These are phyloP conservation scores for Amblyopsis hoosieri DNA, from an alignment of 2,797 vertebrate species.

Conservation along the genomic window DNA sequence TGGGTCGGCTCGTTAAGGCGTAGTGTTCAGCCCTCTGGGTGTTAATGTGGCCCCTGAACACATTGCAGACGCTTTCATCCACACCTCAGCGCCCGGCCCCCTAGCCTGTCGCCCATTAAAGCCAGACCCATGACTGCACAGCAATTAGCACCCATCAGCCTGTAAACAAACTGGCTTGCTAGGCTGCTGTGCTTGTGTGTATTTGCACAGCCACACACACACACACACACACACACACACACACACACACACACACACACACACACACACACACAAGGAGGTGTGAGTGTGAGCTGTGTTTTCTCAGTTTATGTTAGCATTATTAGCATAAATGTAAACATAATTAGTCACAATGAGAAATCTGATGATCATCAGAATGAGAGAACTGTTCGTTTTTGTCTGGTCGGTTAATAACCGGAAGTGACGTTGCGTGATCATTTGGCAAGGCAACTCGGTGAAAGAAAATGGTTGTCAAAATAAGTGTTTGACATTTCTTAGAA, in stretches of 20 bases:
- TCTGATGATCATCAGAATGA: background rate
- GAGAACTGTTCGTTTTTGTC: too few relatives aligned
- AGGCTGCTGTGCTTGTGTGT: slow-evolving; percentile 15
- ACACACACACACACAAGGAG: background rate
- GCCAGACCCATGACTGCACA: slow-evolving; percentile 30
- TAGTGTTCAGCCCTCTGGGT: slow-evolving; percentile 17
- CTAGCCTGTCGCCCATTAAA: slow-evolving; percentile 12
- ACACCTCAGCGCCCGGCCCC: background rate
- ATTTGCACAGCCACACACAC: background rate
- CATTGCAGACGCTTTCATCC: slow-evolving; percentile 17
- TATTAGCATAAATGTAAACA: slow-evolving; percentile 28
- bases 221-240: slow-evolving; percentile 5
- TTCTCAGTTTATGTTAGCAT: background rate
- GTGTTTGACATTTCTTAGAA: too few relatives aligned
- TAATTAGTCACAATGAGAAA: slow-evolving; percentile 23
- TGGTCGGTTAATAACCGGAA: too few relatives aligned
- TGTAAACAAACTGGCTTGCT: slow-evolving; percentile 34
- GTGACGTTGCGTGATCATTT: too few relatives aligned
- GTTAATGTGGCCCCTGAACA: slow-evolving; percentile 17
- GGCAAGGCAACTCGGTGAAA: too few relatives aligned
- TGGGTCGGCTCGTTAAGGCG: slow-evolving; percentile 25
- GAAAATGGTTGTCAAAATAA: too few relatives aligned
- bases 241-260: background rate
- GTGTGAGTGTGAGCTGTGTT: slow-evolving; percentile 1
- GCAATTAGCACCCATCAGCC: slow-evolving; percentile 51